These are phyloP conservation scores for Toxotes chatareus DNA, from an alignment of 2,113 vertebrate genomes.

Conservation along the genomic window DNA sequence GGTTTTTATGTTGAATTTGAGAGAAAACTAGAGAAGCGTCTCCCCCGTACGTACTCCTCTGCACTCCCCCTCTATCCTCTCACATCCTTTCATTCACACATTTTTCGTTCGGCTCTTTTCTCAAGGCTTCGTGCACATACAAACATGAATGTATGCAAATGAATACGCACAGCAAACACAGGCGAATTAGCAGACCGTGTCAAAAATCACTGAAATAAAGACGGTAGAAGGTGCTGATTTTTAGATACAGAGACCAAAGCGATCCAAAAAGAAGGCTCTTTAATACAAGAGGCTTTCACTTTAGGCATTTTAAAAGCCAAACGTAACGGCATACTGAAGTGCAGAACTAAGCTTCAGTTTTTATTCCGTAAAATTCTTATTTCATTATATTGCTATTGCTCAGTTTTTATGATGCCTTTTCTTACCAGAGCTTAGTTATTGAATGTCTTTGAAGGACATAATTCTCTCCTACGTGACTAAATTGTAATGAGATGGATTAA, in stretches of 20 bases:
- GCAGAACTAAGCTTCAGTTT: not conserved
- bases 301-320: not conserved
- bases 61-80: conserved; percentile 49
- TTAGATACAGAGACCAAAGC: not conserved
- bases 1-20: conserved; percentile 59
- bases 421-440: not conserved
- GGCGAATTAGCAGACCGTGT: not conserved
- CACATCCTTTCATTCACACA: conserved; percentile 62
- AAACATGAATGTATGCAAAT: conserved; percentile 13
- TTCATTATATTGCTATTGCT: not conserved
- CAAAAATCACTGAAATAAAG: not conserved
- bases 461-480: not conserved
- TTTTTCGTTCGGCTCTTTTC: conserved; percentile 20
- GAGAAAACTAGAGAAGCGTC: conserved; percentile 65
- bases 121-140: conserved; percentile 1
- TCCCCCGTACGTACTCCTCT: conserved; percentile 68
- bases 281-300: not conserved
- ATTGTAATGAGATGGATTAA: not conserved
- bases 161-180: not conserved
- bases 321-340: not conserved
- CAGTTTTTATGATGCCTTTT: not conserved
- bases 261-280: not conserved
- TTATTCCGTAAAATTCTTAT: not conserved
- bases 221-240: not conserved
- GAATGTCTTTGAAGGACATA: not conserved